Conservation (phyloP, 2,113 vertebrate species). For the Mus musculus region DNA sequence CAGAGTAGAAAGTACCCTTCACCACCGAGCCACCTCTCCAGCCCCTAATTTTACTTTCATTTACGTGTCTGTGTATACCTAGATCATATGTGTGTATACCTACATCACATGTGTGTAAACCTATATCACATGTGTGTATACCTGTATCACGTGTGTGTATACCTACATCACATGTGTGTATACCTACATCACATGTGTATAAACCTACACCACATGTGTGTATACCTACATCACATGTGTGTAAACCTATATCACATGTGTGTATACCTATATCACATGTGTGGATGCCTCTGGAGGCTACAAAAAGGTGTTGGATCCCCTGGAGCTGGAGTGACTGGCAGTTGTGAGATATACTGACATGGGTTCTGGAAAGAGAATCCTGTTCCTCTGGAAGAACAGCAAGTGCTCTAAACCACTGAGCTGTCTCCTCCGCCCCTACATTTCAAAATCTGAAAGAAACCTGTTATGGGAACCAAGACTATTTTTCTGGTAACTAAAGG, state of each 20-base stretch:
- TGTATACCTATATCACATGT: neutral
- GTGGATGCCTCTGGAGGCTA: neutral
- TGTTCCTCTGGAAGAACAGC: neutral
- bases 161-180: too few species aligned
- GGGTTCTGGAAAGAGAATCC: neutral
- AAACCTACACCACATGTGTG: too few species aligned
- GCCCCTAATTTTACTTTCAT: neutral
- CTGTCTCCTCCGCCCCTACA: neutral
- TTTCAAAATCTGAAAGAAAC: neutral
- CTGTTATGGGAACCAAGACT: neutral
- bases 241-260: neutral
- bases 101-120: neutral
- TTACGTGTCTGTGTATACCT: neutral
- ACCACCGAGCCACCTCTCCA: neutral
- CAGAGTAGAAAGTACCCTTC: neutral
- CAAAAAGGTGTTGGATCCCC: too few species aligned
- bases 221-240: neutral
- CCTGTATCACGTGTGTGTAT: neutral
- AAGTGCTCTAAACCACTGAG: neutral
- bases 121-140: too few species aligned
- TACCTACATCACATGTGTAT: neutral
- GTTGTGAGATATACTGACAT: neutral
- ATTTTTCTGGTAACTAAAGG: conserved; percentile 31
- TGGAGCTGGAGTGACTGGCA: neutral
- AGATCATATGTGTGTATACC: neutral